phyloP scores from a whole-genome alignment of 2,888 invertebrate species.

The Orthonevra nobilis region DNA sequence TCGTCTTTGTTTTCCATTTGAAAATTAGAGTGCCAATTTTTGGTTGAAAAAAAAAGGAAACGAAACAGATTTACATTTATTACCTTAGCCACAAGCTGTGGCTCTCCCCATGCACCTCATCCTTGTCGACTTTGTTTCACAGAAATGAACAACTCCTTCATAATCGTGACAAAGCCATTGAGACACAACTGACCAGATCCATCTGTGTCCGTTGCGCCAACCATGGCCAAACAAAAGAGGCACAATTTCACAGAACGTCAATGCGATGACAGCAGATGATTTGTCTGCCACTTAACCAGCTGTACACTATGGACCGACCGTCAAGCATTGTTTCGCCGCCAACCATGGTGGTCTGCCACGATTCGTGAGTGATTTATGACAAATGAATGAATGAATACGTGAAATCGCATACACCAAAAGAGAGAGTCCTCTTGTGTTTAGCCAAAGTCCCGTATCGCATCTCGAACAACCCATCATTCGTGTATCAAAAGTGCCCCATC shows the following conservation, averaged over 20 bases:
- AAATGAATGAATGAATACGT: slow-evolving; percentile 62
- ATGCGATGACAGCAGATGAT: slow-evolving; percentile 67
- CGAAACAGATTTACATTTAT: no score
- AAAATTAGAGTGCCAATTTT: no score
- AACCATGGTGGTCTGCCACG: slow-evolving; percentile 59
- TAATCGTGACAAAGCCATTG: slow-evolving; percentile 53
- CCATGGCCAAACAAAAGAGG: slow-evolving; percentile 44
- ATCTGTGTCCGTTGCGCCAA: background rate
- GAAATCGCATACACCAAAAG: slow-evolving; percentile 52
- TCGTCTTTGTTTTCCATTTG: no score
- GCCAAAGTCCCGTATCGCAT: slow-evolving; percentile 42
- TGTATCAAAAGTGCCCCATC: slow-evolving; percentile 68
- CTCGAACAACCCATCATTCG: slow-evolving; percentile 44
- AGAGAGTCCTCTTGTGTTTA: slow-evolving; percentile 21
- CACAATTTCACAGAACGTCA: slow-evolving; percentile 65
- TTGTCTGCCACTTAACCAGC: slow-evolving; percentile 68
- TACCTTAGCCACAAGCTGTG: no score
- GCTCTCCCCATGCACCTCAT: no score
- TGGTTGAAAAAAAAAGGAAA: no score
- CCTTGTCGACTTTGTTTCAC: no score
- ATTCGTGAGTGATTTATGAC: slow-evolving; percentile 69
- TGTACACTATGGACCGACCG: slow-evolving; percentile 40
- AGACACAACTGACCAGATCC: background rate
- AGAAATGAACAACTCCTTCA: slow-evolving; percentile 9
- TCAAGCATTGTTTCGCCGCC: slow-evolving; percentile 42